A percentile compares a stretch with the other conserved stretches of the same genome.
These are phyloP conservation scores for Heliconius ismenius DNA, from an alignment of 2,888 invertebrate genomes.

Conservation along the genomic window DNA sequence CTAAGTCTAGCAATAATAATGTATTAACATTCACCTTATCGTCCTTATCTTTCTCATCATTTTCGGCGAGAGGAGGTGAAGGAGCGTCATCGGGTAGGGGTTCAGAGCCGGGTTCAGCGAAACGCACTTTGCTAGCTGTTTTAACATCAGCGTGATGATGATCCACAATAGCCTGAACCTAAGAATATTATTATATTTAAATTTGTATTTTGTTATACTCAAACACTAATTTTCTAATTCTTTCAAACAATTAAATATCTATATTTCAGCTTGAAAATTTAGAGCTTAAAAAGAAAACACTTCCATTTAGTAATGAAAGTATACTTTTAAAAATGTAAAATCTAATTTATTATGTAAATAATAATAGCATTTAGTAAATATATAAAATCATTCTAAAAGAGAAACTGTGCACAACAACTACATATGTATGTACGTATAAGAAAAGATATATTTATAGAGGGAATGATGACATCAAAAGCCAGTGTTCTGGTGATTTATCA, in stretches of 20 bases:
- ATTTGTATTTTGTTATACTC: neutral
- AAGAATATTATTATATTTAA: constrained; percentile 42
- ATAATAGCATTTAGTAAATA: neutral
- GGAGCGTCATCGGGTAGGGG: constrained; percentile 67
- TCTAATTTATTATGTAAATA: neutral
- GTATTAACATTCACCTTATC: constrained; percentile 73
- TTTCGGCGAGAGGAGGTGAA: constrained; percentile 75
- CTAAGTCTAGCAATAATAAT: constrained; percentile 9
- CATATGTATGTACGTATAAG: constrained; percentile 21
- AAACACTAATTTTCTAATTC: neutral
- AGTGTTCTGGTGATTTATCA: constrained; percentile 24
- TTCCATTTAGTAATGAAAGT: neutral
- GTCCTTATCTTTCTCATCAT: constrained; percentile 74
- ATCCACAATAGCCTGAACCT: constrained; percentile 97
- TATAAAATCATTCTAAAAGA: constrained; percentile 21
- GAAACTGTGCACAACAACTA: constrained; percentile 36
- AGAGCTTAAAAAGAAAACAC: too few species aligned
- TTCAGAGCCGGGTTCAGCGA: constrained; percentile 87
- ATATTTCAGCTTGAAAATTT: neutral
- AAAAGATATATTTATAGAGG: constrained; percentile 30
- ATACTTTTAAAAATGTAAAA: neutral
- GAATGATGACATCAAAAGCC: constrained; percentile 40
- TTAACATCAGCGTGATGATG: constrained; percentile 92
- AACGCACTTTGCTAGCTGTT: constrained; percentile 91
- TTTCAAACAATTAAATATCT: neutral